phyloP scores from a whole-genome alignment of 2,797 vertebrate species.

The Margarornis squamiger region DNA sequence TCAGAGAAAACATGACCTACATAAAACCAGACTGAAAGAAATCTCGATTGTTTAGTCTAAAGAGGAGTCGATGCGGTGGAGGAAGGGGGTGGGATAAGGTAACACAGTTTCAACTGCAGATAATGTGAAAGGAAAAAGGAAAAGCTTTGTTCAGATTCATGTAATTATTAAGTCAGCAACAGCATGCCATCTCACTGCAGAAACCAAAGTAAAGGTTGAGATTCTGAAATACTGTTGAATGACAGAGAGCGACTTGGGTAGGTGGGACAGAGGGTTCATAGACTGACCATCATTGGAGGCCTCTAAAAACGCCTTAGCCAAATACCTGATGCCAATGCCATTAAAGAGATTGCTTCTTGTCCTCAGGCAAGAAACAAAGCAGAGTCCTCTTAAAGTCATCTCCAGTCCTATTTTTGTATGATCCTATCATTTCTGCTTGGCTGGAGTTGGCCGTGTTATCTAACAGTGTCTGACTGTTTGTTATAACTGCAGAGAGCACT shows the following conservation, averaged over 20 bases:
- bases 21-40: not conserved
- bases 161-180: not conserved
- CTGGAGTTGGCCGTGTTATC: conserved; percentile 8
- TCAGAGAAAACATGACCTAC: conserved; percentile 7
- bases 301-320: not conserved
- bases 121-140: not conserved
- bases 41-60: not conserved
- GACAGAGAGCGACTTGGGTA: not conserved
- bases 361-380: not conserved
- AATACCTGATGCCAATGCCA: not conserved
- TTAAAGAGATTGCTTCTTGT: not conserved
- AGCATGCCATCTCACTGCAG: not conserved
- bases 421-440: conserved; percentile 42
- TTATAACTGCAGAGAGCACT: not conserved
- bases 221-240: not conserved
- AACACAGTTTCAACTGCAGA: not conserved
- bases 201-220: not conserved
- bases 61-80: not conserved
- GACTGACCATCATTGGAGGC: not conserved
- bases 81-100: not conserved
- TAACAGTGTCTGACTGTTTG: not conserved
- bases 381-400: not conserved
- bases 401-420: conserved; percentile 20
- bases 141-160: not conserved
- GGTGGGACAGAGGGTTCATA: not conserved